Evolutionary conservation across 2,888 invertebrate species (phyloP), one percentile per base, ranked within the genome.

Genomic region (Polietes domitor): DNA sequence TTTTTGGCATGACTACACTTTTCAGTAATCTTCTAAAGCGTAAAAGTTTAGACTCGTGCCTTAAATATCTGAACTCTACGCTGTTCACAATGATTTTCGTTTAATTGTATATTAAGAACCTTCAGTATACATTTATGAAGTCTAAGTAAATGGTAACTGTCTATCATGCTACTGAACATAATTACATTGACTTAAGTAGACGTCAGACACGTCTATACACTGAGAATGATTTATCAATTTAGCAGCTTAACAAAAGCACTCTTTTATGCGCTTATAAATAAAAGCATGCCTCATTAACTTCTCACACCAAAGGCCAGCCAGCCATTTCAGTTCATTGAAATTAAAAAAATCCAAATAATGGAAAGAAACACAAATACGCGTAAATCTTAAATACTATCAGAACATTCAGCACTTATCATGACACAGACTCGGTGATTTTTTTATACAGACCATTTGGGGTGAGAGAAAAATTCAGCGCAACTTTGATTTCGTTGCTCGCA

Each of bases 351-450:
- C 5, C 10, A 41, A 47, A n/a, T n/a, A 47, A 61, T 28, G 28
- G 4, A 28, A 61, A 21, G 21, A 55, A 12, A 55, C 55, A 55
- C 19, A 58, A 24, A 58, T 10, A 10, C 24, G 21, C 17, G 12
- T 10, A 21, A 55, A 58, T 15, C 58, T 26, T 58, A 58, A 58
- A 58, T 58, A 12, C 55, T 15, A 26, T 58, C 24, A 58, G 32
- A n/a, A 61, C 61, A 61, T 28, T 61, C 61, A 61, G n/a, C 61
- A 61, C 28, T 32, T 28, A 61, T 61, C 61, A 61, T 61, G 15
- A 15, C 61, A 26, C 15, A 1, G 7, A 61, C 15, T 26, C 15
- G n/a, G 32, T 7, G 28, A 32, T 15, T 58, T 58, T 15, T 26
- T 32, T 26, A 26, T 2, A 15, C 6, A 26, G 26, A 28, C 50